Evolutionary conservation across 2,797 vertebrate species (phyloP).

Genomic region (Nannoperca obscura): DNA sequence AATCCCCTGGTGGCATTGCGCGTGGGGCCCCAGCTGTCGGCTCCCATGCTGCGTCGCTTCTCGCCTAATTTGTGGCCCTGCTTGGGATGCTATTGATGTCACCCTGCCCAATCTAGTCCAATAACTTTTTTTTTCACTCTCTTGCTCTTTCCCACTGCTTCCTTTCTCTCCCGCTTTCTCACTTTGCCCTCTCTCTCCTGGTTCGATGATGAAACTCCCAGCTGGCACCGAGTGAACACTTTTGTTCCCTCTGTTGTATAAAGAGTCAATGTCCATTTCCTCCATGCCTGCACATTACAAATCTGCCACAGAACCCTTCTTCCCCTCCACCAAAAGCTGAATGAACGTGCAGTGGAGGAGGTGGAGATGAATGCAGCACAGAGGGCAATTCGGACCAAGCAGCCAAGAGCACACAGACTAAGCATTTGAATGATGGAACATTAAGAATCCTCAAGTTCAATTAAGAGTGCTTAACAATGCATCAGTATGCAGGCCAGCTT

Average conservation of each 20-base stretch:
- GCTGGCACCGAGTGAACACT: slow-evolving; percentile 60
- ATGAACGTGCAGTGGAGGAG: slow-evolving; percentile 59
- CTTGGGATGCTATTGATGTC: slow-evolving; percentile 79
- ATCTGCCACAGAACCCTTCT: slow-evolving; percentile 56
- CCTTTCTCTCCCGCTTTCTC: slow-evolving; percentile 40
- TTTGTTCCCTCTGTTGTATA: slow-evolving; percentile 72
- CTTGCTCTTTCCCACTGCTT: slow-evolving; percentile 44
- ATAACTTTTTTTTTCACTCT: slow-evolving; percentile 63
- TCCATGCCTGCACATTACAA: slow-evolving; percentile 56
- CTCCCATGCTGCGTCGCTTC: slow-evolving; percentile 71
- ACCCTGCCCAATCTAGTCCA: slow-evolving; percentile 61
- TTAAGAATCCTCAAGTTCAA: slow-evolving; percentile 80
- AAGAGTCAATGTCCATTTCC: slow-evolving; percentile 61
- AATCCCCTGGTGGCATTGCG: slow-evolving; percentile 78
- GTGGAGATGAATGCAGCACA: slow-evolving; percentile 62
- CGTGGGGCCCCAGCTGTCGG: slow-evolving; percentile 75
- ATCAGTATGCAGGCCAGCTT: slow-evolving; percentile 72
- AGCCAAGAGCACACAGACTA: slow-evolving; percentile 65
- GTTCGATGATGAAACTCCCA: slow-evolving; percentile 70
- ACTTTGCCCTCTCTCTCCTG: slow-evolving; percentile 28
- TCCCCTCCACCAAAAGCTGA: slow-evolving; percentile 54
- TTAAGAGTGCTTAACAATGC: slow-evolving; percentile 74
- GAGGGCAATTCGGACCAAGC: slow-evolving; percentile 65
- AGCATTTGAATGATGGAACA: slow-evolving; percentile 76
- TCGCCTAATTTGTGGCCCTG: slow-evolving; percentile 79